Evolutionary conservation across 2,888 invertebrate species (phyloP).

Genomic region (Acronicta aceris): DNA sequence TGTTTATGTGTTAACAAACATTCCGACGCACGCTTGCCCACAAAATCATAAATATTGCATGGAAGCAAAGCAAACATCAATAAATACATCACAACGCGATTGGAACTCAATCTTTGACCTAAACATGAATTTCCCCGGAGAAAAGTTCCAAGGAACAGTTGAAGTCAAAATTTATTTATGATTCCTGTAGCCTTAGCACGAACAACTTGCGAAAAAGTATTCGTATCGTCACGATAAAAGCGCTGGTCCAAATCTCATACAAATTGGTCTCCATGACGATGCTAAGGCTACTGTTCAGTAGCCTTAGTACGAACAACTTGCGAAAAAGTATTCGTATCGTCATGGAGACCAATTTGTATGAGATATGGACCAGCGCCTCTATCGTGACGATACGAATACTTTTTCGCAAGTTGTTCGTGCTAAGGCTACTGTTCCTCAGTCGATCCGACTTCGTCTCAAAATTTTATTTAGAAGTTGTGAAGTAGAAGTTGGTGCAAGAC

Average conservation of each 20-base stretch:
- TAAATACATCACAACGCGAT: constrained; percentile 16
- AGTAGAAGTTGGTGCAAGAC: constrained; percentile 1
- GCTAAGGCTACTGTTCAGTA: no score
- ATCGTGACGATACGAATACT: no score
- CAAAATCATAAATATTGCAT: constrained; percentile 27
- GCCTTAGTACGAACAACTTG: no score
- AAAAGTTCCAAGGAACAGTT: constrained; percentile 15
- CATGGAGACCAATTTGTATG: no score
- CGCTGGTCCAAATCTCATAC: no score
- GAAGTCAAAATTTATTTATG: constrained; percentile 24
- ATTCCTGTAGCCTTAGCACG: no score
- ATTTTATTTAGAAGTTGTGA: constrained; percentile 14
- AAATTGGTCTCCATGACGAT: no score
- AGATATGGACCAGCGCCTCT: no score
- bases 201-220: no score
- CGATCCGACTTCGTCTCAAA: neutral
- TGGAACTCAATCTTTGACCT: constrained; percentile 12
- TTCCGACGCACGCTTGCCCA: constrained; percentile 1
- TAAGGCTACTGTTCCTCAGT: neutral
- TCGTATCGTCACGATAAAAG: no score
- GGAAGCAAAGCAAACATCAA: constrained; percentile 25
- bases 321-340: no score
- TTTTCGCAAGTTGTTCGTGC: no score
- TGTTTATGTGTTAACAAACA: constrained; percentile 4
- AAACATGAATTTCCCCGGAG: constrained; percentile 39